Base-by-base conservation (phyloP, 2,888 invertebrate species). In the Archaeoteleia sp. region DNA sequence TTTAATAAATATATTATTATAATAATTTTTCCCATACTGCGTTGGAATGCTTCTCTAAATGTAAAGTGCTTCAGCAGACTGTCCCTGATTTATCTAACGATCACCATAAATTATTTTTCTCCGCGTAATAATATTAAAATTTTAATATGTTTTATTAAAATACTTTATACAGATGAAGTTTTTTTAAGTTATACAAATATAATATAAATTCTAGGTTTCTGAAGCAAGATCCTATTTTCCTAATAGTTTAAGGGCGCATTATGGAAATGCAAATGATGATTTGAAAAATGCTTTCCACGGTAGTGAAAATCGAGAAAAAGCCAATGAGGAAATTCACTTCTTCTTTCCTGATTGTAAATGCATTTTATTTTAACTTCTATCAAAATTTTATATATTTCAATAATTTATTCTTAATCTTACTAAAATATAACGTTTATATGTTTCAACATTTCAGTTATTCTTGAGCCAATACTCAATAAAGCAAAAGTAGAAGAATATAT, bases 321-420 rank as follows among this genome's bases (percentile, higher is more conserved):
- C 95, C 0, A 88, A 91, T 45, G 87, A 90, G 67, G 96, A 97
- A 86, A 94, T 96, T 74, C 90, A 92, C 80, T 96, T 94, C 85
- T 95, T 97, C 85, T 96, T 94, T 85, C 95, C 95, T 0, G 89
- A 91, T 76, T 90, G 94, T 95, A 87, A 87, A 89, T 79, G 37
- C 29, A 46, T 30, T 8, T 9, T 14, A 39, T 43, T n/a, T 10
- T 0, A 25, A 35, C n/a, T 6, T 39, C 9, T 23, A 8, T 7
- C 8, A 9, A 10, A n/a, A 10, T 12, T 34, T 13, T 1, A 1
- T 1, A 17, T 10, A 1, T 4, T 25, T 2, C 13, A 13, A 27
- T 15, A 40, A 40, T 40, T n/a, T n/a, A n/a, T 8, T 20, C 12
- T 17, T 8, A 27, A 15, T 51, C 12, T 13, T 10, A 43, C 39